Evolutionary conservation across 2,888 invertebrate species (phyloP), one percentile per base, ranked within the genome.

Genomic region (Eretmocerus hayati): DNA sequence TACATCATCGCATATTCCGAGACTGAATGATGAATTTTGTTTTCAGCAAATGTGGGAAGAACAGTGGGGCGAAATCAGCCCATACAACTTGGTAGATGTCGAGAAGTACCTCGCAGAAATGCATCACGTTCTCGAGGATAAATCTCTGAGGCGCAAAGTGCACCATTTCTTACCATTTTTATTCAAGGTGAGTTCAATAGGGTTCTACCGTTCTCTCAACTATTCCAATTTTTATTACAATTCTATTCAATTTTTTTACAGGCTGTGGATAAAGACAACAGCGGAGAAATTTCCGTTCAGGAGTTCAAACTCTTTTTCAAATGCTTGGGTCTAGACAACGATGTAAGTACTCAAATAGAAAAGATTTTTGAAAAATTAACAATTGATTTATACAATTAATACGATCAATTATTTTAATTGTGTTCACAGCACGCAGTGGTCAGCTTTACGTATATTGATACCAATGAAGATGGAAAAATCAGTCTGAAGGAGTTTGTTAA

Each of bases 271-370:
- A 85, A 84, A 60, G 87, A 90, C 67, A 79, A 79, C 58, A 83
- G 84, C 4, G 89, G 89, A 2, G 81, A 77, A 67, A 86, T 90
- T 63, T 83, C 86, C 16, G 80, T 88, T 55, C 81, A 83, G 61
- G 90, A 90, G 74, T 90, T 84, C 73, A 86, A 87, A 74, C 63
- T 89, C 63, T 90, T 90, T 74, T 90, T 84, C 75, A 68, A 83
- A 61, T 90, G 90, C 60, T 75, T 90, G 54, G 89, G 86, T 18
- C 76, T 89, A 19, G 75, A 77, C 54, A 80, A 83, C 58, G 84
- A 86, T 61, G 84, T 75, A 63, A 65, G 69, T 46, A 45, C 30
- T 36, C 8, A 2, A n/a, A n/a, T n/a, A n/a, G n/a, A n/a, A n/a
- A n/a, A n/a, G n/a, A n/a, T 22, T 26, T 23, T 22, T 35, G 16